These are phyloP conservation scores for Lagenorhynchus albirostris DNA, from an alignment of 2,113 vertebrate genomes.

Conservation along the genomic window DNA sequence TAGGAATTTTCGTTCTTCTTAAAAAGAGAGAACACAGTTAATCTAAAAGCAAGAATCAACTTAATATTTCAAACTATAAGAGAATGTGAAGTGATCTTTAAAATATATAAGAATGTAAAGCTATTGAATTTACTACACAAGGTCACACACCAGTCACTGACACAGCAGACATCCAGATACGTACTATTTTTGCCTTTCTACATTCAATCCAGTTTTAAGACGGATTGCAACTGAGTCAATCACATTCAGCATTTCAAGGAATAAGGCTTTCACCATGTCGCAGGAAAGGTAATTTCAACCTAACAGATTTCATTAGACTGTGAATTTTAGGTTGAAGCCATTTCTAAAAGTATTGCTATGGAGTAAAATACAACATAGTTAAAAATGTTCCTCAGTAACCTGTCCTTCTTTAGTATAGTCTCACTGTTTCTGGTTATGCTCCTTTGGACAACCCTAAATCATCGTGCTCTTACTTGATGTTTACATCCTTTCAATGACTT, in stretches of 20 bases:
- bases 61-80: neutral
- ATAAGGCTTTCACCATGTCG: conserved; percentile 2
- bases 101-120: neutral
- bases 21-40: neutral
- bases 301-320: conserved; percentile 55
- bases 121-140: neutral
- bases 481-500: conserved; percentile 50
- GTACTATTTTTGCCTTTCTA: neutral
- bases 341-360: conserved; percentile 38
- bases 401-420: neutral
- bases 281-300: conserved; percentile 29
- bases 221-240: neutral
- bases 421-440: conserved; percentile 19
- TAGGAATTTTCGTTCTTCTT: neutral
- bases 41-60: neutral
- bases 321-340: conserved; percentile 37
- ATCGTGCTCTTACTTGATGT: conserved; percentile 13
- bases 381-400: conserved; percentile 10
- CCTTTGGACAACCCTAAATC: conserved; percentile 40
- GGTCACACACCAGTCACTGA: neutral
- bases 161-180: neutral
- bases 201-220: neutral
- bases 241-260: conserved; percentile 21
- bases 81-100: neutral
- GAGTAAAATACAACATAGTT: conserved; percentile 7